Evolutionary conservation across 2,797 vertebrate species (phyloP), one percentile per base, ranked within the genome.

Genomic region (Pseudochaenichthys georgianus): DNA sequence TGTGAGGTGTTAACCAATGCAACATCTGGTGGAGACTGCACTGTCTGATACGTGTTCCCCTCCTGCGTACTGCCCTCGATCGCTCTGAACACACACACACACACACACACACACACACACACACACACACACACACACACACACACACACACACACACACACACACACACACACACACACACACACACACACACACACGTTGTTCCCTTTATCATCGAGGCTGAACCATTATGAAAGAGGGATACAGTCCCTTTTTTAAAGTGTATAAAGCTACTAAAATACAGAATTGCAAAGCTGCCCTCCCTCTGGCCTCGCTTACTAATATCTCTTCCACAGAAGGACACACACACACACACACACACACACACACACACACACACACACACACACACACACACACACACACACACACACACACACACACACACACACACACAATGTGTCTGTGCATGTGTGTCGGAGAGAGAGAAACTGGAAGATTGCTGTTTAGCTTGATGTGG

Each of bases 61-160:
- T 87, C 70, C 64, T 81, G 85, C 80, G 90, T 83, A 79, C 81
- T 89, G 84, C 63, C 88, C 88, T 83, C 62, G 13, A 84, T 88
- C 68, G 80, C 77, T 74, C 64, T 74, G 77, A 87, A 81, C 68
- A 85, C 64, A 65, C 69, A 2, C 61, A 53, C 45, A 62, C 7
- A 61, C 46, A 23, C 0, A 13, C 0, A 16, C 28, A 55, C 23
- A 47, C 0, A 16, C 21, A 52, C 23, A 47, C 0, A 16, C 28
- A 55, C 23, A 47, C 0, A 13, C 28, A 55, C 23, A 47, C 0
- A 16, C 28, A n/a, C n/a, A n/a, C n/a, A n/a, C n/a, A n/a, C n/a
- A n/a, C n/a, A n/a, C n/a, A n/a, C n/a, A n/a, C n/a, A n/a, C n/a
- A n/a, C n/a, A n/a, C n/a, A n/a, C n/a, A n/a, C n/a, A n/a, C n/a